Evolutionary conservation across 2,797 vertebrate species (phyloP).

Genomic region (Otus scops): DNA sequence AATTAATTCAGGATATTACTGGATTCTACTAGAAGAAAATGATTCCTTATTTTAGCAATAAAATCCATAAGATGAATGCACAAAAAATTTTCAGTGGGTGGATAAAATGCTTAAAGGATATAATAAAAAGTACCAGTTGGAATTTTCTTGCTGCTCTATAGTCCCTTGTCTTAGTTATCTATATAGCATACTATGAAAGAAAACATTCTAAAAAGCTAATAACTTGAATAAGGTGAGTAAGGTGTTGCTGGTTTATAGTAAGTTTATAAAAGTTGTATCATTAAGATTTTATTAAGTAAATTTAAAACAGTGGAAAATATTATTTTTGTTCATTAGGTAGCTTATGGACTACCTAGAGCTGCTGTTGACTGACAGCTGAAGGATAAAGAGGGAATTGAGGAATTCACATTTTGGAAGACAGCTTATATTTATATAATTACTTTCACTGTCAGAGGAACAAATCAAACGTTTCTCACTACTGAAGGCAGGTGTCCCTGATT

Average conservation of each 20-base stretch:
- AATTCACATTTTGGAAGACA: background rate
- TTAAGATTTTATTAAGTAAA: background rate
- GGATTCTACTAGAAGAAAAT: background rate
- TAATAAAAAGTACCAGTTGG: background rate
- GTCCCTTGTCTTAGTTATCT: background rate
- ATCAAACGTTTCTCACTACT: background rate
- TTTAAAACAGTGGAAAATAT: background rate
- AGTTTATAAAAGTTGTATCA: rapidly evolving
- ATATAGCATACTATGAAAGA: background rate
- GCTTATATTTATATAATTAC: background rate
- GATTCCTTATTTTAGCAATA: background rate
- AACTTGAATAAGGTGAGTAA: background rate
- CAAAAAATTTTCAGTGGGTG: background rate
- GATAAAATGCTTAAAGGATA: background rate
- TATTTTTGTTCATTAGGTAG: background rate
- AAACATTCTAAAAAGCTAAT: background rate
- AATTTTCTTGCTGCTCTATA: background rate
- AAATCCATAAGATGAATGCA: background rate
- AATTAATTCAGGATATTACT: background rate
- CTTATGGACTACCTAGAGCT: background rate
- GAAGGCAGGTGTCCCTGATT: background rate
- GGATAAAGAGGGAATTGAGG: background rate
- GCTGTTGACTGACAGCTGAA: background rate
- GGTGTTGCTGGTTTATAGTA: background rate
- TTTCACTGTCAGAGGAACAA: background rate